Evolutionary conservation across 2,797 vertebrate genomes (phyloP).

Genomic region (Phoeniculus purpureus): DNA sequence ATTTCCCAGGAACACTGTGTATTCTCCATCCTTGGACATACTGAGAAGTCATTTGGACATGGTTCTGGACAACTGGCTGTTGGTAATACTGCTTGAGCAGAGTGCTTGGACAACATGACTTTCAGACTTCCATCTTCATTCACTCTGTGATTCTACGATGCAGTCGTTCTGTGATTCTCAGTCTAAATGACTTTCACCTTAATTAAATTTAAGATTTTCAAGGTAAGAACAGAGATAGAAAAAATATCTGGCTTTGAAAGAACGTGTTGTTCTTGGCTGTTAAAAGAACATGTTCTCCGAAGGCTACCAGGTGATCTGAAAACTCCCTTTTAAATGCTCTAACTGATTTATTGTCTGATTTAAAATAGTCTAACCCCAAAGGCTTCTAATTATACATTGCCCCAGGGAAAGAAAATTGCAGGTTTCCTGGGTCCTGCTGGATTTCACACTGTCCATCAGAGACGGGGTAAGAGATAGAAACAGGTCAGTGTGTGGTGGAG

Average conservation of each 20-base stretch:
- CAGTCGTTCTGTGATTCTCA: background rate
- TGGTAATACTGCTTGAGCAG: background rate
- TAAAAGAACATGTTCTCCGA: background rate
- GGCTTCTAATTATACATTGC: background rate
- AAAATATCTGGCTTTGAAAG: background rate
- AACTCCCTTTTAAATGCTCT: background rate
- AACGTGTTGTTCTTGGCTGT: background rate
- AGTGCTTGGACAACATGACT: rapidly evolving
- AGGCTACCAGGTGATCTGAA: background rate
- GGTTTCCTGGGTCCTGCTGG: background rate
- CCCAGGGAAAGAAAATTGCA: background rate
- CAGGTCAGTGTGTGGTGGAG: background rate
- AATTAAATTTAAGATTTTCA: background rate
- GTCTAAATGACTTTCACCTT: background rate
- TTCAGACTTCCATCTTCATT: background rate
- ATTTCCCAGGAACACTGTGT: background rate
- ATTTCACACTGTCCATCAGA: background rate
- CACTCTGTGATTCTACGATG: background rate
- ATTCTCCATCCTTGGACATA: background rate
- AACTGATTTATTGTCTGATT: background rate
- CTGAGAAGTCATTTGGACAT: rapidly evolving
- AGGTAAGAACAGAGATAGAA: background rate
- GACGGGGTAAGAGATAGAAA: background rate
- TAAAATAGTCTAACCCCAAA: background rate
- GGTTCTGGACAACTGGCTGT: background rate